Conservation (phyloP, 2,888 invertebrate species). For the Erpobdella octoculata region DNA sequence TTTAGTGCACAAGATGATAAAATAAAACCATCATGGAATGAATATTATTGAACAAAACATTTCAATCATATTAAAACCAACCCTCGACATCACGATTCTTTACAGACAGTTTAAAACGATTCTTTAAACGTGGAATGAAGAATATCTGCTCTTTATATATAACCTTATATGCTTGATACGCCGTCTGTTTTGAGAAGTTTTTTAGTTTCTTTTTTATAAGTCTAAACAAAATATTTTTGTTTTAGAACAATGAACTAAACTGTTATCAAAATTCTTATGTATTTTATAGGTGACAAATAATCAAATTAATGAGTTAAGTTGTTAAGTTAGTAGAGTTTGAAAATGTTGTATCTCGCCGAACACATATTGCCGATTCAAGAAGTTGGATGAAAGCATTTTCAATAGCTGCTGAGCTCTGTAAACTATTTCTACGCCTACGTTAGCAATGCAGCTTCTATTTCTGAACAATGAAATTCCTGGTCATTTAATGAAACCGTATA, state of each 20-base stretch:
- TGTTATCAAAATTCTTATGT: background rate
- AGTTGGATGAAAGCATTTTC: background rate
- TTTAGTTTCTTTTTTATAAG: no score
- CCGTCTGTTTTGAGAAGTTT: no score
- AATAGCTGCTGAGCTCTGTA: background rate
- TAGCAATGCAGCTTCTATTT: no score
- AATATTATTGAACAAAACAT: background rate
- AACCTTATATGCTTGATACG: background rate
- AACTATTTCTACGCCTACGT: background rate
- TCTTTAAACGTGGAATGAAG: no score
- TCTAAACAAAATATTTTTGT: no score
- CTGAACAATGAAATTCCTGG: no score
- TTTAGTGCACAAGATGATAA: background rate
- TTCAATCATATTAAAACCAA: no score
- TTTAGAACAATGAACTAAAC: no score
- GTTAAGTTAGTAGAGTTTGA: no score
- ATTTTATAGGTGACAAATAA: background rate
- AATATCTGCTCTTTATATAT: background rate
- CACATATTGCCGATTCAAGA: background rate
- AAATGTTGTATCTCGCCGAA: background rate
- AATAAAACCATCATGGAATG: background rate
- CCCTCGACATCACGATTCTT: conserved; percentile 6
- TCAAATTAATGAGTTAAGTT: no score
- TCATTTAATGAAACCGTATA: no score
- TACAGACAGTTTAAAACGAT: no score